Evolutionary conservation across 1,140 invertebrate species (phyloP), one percentile per base, ranked within the genome.

Genomic region (Pogonomyrmex californicus): DNA sequence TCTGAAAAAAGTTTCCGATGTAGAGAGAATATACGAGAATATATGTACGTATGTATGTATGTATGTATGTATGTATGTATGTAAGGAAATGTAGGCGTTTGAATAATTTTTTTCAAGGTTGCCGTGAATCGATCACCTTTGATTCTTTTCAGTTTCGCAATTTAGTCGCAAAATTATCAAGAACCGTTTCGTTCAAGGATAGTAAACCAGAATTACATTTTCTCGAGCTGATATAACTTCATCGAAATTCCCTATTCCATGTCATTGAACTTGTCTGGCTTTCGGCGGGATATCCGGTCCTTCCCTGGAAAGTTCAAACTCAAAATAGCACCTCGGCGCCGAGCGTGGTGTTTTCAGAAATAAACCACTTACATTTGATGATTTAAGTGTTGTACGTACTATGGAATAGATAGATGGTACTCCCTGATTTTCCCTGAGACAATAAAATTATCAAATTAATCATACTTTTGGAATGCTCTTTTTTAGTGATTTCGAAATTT

Each of bases 181-280:
- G 23, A 12, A 60, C 23, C 23, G 3, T 4, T 23, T 23, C 2
- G 23, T 30, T 9, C 9, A 44, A 44, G 41, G 41, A 7, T 44
- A 44, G 41, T 7, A 44, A 0, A 44, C 41, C 7, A 44, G 23
- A 23, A 23, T 41, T 1, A n/a, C 0, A 38, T 17, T 41, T 23
- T 65, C 38, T 65, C 36, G 38, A 44, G 1, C 17, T 0, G 2
- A 38, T 33, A 63, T 63, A 36, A 33, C 12, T 47, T 23, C 4
- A 6, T 47, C 6, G 14, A 30, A 62, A 62, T 33, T 68, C 0
- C 65, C 17, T 75, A 17, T 7, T 56, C 4, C 12, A 14, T 70
- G 65, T 58, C 78, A 23, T 66, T 70, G 78, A 81, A 81, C 65
- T 58, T 81, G 49, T n/a, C 23, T 56, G 63, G 23, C 41, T 41